These are phyloP conservation scores for Anthoscopus minutus DNA, from an alignment of 2,113 vertebrate species.

Conservation along the genomic window DNA sequence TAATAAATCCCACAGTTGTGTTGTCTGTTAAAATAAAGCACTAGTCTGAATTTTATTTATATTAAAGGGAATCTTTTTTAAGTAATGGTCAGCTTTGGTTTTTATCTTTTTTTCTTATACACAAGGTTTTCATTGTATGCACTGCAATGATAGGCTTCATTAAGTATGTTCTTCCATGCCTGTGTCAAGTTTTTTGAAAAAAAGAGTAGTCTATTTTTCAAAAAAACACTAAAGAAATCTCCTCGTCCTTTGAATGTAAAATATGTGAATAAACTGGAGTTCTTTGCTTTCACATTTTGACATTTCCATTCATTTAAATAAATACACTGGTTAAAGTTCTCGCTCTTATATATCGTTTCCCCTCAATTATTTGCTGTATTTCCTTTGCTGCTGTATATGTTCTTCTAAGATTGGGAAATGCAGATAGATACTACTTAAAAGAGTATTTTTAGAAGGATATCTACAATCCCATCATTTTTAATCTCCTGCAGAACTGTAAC, in stretches of 20 bases:
- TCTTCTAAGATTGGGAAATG: background rate
- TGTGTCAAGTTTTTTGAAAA: conserved; percentile 5
- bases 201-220: background rate
- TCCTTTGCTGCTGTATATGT: background rate
- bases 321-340: conserved; percentile 23
- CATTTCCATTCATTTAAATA: conserved; percentile 39
- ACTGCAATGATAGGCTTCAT: conserved; percentile 1
- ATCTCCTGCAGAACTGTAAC: conserved; percentile 21
- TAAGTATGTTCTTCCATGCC: background rate
- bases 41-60: conserved; percentile 59
- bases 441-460: conserved; percentile 8
- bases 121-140: background rate
- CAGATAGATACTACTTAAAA: background rate
- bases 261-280: conserved; percentile 27
- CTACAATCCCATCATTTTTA: background rate
- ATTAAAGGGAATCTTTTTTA: conserved; percentile 11
- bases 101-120: background rate
- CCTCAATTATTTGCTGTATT: background rate
- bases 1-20: conserved; percentile 33
- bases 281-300: conserved; percentile 16
- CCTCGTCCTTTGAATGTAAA: conserved; percentile 23
- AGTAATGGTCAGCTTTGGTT: background rate
- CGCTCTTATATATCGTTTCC: background rate
- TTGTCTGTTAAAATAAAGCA: conserved; percentile 52
- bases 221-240: background rate